These are phyloP conservation scores for Limnephilus lunatus DNA, from an alignment of 2,888 invertebrate genomes.

Conservation along the genomic window DNA sequence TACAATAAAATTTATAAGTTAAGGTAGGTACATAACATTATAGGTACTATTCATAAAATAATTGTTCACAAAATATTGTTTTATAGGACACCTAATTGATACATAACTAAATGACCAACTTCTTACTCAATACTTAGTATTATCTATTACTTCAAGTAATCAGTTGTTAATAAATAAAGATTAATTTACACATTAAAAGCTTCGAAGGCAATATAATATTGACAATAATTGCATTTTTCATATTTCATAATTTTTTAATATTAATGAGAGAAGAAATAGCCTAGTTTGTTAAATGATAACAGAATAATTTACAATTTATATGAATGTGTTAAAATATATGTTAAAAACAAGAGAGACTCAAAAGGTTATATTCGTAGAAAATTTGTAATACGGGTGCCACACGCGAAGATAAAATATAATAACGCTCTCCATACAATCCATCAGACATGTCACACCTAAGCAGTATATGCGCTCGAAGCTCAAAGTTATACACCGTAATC, in stretches of 20 bases:
- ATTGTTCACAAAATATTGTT: conserved; percentile 64
- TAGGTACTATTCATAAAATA: conserved; percentile 55
- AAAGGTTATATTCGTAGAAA: too few species aligned
- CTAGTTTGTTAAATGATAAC: background rate
- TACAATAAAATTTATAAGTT: conserved; percentile 19
- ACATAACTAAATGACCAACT: background rate
- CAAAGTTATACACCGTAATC: too few species aligned
- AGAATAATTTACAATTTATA: background rate
- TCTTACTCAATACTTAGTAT: background rate
- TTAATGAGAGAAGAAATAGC: conserved; percentile 2
- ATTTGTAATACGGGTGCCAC: too few species aligned
- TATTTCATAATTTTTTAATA: conserved; percentile 27
- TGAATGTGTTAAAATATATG: background rate
- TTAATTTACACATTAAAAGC: conserved; percentile 48
- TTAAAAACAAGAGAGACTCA: too few species aligned
- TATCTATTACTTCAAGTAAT: background rate
- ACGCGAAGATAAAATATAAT: too few species aligned
- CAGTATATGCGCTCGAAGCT: too few species aligned
- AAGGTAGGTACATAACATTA: background rate
- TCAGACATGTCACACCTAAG: too few species aligned
- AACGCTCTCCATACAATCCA: too few species aligned
- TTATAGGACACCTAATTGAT: conserved; percentile 50
- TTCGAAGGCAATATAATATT: conserved; percentile 60
- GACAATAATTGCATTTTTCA: conserved; percentile 39
- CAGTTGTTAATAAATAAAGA: background rate